phyloP scores from a whole-genome alignment of 2,113 vertebrate species.

The Thamnophis sirtalis region DNA sequence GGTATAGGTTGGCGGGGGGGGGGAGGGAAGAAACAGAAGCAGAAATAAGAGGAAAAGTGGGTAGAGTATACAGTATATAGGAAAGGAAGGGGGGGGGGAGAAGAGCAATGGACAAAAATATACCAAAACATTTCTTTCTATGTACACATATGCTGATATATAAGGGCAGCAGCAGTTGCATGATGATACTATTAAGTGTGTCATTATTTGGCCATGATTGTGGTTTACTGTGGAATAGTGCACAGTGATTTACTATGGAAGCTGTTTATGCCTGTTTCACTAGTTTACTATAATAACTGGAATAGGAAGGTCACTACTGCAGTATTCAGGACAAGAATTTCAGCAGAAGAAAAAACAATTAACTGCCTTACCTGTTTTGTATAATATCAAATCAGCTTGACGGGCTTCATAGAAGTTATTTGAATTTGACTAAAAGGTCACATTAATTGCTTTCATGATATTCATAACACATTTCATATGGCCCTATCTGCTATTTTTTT shows the following conservation, averaged over 20 bases:
- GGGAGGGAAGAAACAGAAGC: not conserved
- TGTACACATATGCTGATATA: not conserved
- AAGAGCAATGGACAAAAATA: not conserved
- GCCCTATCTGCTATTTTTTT: not conserved
- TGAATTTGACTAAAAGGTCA: not conserved
- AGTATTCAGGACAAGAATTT: not conserved
- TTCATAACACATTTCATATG: not conserved
- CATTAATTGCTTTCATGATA: not conserved
- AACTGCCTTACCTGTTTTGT: not conserved
- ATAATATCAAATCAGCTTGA: not conserved
- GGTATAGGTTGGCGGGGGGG: not conserved
- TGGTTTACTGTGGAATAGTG: not conserved
- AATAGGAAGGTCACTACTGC: not conserved
- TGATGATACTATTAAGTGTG: not conserved
- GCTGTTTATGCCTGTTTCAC: not conserved
- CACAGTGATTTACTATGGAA: not conserved
- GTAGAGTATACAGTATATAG: not conserved
- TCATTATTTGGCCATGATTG: not conserved
- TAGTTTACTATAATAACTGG: not conserved
- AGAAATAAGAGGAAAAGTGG: not conserved
- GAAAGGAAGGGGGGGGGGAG: not conserved
- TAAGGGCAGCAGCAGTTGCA: not conserved
- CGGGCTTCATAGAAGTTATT: not conserved
- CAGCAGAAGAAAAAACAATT: not conserved
- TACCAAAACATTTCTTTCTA: not conserved